Base-by-base conservation (phyloP, 2,113 vertebrate genomes). In the Equus przewalskii region DNA sequence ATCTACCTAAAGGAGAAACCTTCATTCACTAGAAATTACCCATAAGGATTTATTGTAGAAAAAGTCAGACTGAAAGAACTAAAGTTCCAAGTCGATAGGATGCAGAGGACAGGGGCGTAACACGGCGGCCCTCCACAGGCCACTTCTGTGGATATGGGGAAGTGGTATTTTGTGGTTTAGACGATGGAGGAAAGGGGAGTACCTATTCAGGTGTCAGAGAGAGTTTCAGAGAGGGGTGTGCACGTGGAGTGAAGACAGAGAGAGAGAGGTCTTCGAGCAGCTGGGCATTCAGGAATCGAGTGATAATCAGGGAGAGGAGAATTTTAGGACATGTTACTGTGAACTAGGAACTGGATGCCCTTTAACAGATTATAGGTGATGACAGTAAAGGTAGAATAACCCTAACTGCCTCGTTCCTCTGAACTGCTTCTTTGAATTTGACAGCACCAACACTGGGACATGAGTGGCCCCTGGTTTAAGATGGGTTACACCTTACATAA, bases 51-150 rank as follows among this genome's bases (percentile, higher is more conserved):
- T 65, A 62, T 69, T 30, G 26, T 49, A 51, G 72, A 58, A 64
- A 44, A 79, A 24, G 13, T 79, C 33, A 75, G 9, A 67, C 7
- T 49, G 19, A 75, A 75, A 65, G 14, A 65, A 36, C 8, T 51
- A 30, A 79, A 36, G 15, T 58, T 69, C 41, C 49, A 49, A 80
- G 41, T 24, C 56, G 46, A 46, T 26, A 14, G 54, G 10, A 30
- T 7, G 44, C 30, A 49, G 18, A 81, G 49, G 46, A 58, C 10
- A 18, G 28, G 86, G 64, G 36, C 19, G 33, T 46, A 46, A 49
- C 4, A 18, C 11, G 15, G 1, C 4, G 33, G 0, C n/a, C 15
- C 76, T 16, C 30, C n/a, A n/a, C 6, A 28, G n/a, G 16, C 36
- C 16, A 19, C 72, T 24, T 54, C 1, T 46, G 21, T 93, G n/a